phyloP scores from a whole-genome alignment of 2,797 vertebrate genomes.

The Argentina silus region DNA sequence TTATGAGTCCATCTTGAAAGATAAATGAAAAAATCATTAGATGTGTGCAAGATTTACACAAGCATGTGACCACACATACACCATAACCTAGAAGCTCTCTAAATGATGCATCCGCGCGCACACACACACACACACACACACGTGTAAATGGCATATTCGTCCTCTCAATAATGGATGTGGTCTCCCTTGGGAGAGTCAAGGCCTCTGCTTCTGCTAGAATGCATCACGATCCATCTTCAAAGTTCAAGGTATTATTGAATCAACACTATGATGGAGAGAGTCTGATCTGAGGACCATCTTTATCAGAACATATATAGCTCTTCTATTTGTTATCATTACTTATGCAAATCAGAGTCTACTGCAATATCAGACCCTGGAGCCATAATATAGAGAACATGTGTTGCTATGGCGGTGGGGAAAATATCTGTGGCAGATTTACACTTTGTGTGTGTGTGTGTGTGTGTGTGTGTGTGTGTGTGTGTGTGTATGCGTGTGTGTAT shows the following conservation, averaged over 20 bases:
- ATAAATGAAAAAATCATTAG: background rate
- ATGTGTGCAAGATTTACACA: slow-evolving; percentile 1
- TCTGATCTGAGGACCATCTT: background rate
- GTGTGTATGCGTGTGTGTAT: too few relatives aligned
- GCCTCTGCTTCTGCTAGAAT: slow-evolving; percentile 19
- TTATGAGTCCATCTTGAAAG: background rate
- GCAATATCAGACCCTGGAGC: too few relatives aligned
- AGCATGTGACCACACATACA: slow-evolving; percentile 2
- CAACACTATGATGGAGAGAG: slow-evolving; percentile 3
- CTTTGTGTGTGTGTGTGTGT: slow-evolving; percentile 7
- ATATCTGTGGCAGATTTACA: too few relatives aligned
- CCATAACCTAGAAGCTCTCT: background rate
- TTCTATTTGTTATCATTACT: background rate
- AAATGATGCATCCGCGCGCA: slow-evolving; percentile 2
- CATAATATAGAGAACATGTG: too few relatives aligned
- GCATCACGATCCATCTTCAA: slow-evolving; percentile 5
- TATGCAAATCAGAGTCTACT: background rate
- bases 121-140: slow-evolving; percentile 20
- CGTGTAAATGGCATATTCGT: slow-evolving; percentile 29
- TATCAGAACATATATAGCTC: background rate
- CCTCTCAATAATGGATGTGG: slow-evolving; percentile 56
- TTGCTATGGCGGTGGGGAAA: too few relatives aligned
- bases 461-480: background rate
- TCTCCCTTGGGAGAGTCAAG: slow-evolving; percentile 29
- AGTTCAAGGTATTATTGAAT: slow-evolving; percentile 20